Evolutionary conservation across 2,797 vertebrate genomes (phyloP).

Genomic region (Hippoglossus hippoglossus): DNA sequence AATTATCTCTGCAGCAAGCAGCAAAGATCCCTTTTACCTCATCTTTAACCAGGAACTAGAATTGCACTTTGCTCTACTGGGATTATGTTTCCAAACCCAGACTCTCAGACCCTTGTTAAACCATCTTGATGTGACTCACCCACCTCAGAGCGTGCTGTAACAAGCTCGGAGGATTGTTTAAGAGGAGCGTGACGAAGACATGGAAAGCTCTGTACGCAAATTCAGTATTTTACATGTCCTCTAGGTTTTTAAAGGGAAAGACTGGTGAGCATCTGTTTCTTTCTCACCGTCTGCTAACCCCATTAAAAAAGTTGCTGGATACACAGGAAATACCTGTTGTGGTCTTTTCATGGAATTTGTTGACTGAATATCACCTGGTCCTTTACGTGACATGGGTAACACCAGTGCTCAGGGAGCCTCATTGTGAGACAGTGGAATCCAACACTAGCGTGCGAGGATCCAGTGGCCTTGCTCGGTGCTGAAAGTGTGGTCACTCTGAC

Average conservation of each 20-base stretch:
- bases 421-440: slow-evolving; percentile 51
- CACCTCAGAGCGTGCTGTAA: slow-evolving; percentile 26
- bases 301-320: background rate
- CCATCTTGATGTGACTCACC: slow-evolving; percentile 16
- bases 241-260: background rate
- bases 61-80: background rate
- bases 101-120: background rate
- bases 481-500: slow-evolving; percentile 37
- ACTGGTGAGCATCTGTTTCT: background rate
- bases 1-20: background rate
- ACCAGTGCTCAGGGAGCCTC: slow-evolving; percentile 8
- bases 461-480: slow-evolving; percentile 20
- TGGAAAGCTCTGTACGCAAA: background rate
- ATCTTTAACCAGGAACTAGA: background rate
- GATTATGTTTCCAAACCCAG: slow-evolving; percentile 9
- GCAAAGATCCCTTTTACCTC: background rate
- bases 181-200: slow-evolving; percentile 1
- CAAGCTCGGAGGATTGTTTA: slow-evolving; percentile 11
- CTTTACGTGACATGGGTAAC: slow-evolving; percentile 16
- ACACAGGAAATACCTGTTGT: background rate
- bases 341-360: slow-evolving; percentile 9
- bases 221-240: background rate
- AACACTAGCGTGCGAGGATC: slow-evolving; percentile 51
- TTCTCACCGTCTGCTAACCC: background rate
- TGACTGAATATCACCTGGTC: slow-evolving; percentile 18